Conservation (phyloP, 2,797 vertebrate species). For the Sternotherus odoratus region DNA sequence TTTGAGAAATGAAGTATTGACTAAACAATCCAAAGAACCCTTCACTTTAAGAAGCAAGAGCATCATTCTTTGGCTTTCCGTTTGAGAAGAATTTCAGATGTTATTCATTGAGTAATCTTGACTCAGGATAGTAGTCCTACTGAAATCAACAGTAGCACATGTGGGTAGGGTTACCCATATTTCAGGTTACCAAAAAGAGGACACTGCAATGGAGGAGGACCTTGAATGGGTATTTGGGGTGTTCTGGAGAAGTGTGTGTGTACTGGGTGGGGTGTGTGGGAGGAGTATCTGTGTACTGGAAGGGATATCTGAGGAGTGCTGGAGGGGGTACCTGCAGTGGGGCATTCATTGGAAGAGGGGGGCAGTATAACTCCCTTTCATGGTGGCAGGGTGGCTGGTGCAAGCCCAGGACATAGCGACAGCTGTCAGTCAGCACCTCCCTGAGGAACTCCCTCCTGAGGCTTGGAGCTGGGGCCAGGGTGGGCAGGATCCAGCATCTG, state of each 20-base stretch:
- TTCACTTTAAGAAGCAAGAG: background rate
- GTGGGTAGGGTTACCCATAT: background rate
- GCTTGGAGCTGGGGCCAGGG: background rate
- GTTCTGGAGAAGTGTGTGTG: background rate
- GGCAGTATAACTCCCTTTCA: background rate
- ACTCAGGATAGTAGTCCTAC: rapidly evolving
- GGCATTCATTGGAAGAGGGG: background rate
- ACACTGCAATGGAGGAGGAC: background rate
- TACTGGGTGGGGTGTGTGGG: too few species aligned
- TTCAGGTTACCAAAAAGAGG: background rate
- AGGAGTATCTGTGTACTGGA: background rate
- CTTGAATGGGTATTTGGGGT: background rate
- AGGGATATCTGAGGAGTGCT: background rate
- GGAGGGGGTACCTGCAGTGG: background rate
- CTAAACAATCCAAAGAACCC: background rate
- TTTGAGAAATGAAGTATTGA: background rate
- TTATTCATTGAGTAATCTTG: background rate
- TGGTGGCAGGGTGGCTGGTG: background rate
- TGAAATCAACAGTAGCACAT: background rate
- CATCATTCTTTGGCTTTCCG: rapidly evolving
- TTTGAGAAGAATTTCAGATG: background rate
- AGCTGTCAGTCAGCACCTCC: background rate
- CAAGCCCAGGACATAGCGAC: background rate
- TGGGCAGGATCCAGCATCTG: background rate
- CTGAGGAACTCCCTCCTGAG: background rate